A percentile compares a stretch with the other conserved stretches of the same genome.
These are phyloP conservation scores for Heliangelus exortis DNA, from an alignment of 2,797 vertebrate genomes.

Conservation along the genomic window DNA sequence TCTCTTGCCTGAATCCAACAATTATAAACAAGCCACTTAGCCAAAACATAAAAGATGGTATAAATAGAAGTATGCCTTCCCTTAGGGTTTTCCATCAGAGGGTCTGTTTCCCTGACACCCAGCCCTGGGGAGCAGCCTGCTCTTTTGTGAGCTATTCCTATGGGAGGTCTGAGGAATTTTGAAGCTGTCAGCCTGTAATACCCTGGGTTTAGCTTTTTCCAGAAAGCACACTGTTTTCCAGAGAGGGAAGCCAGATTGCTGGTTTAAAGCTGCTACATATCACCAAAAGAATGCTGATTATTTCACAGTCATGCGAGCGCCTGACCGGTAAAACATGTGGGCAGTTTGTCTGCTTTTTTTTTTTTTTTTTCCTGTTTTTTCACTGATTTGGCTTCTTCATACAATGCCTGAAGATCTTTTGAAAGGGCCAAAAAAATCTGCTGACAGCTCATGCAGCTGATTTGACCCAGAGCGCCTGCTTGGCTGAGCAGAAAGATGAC, in stretches of 20 bases:
- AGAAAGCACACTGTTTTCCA: conserved; percentile 60
- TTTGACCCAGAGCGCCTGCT: conserved; percentile 70
- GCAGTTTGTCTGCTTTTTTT: neutral
- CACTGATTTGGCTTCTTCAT: conserved; percentile 34
- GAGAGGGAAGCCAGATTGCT: conserved; percentile 50
- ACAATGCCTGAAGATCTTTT: conserved; percentile 58
- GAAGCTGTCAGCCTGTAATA: conserved; percentile 67
- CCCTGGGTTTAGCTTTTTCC: conserved; percentile 43
- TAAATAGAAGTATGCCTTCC: conserved; percentile 50
- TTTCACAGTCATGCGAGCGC: conserved; percentile 66
- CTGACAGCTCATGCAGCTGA: conserved; percentile 64
- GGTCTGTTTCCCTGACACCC: conserved; percentile 33
- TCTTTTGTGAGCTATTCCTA: conserved; percentile 50
- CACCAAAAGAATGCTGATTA: conserved; percentile 69
- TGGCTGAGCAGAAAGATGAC: conserved; percentile 76
- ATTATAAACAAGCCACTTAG: conserved; percentile 46
- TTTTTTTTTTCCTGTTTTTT: conserved; percentile 6
- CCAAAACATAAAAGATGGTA: conserved; percentile 47
- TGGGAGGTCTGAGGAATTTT: conserved; percentile 56
- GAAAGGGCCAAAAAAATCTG: conserved; percentile 66
- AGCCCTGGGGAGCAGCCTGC: conserved; percentile 24
- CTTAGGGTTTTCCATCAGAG: conserved; percentile 23
- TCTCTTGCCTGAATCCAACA: neutral
- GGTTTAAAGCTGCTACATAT: conserved; percentile 67
- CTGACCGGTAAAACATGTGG: conserved; percentile 64